Base-by-base conservation (phyloP, 2,888 invertebrate genomes). In the Coenonympha glycerion region DNA sequence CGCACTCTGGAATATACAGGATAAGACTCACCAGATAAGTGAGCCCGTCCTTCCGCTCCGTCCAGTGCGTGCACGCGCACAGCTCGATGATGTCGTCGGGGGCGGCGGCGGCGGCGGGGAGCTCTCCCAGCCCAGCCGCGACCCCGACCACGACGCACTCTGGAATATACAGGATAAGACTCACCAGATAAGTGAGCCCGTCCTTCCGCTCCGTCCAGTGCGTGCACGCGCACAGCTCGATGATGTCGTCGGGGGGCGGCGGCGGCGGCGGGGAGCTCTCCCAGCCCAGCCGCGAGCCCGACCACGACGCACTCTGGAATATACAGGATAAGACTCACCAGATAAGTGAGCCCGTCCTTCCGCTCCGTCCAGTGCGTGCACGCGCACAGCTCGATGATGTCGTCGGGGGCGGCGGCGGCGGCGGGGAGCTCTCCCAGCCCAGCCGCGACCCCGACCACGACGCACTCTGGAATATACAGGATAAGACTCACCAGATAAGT, bases 131-230 rank as follows among this genome's bases (percentile, higher is more conserved):
- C 93, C 92, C 55, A 94, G 88, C 34, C 95, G 91, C 0, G 51
- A 94, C 42, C 95, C 95, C 66, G 92, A 93, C 92, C 95, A 94
- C 53, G 95, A 95, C 69, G 92, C 92, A 63, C 93, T 93, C 91
- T 94, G 90, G 65, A 36, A 31, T 3, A 46, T 6, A n/a, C n/a
- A n/a, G n/a, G n/a, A n/a, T n/a, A n/a, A n/a, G n/a, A 62, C 90
- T 89, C 47, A 94, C 94, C 60, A 96, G 76, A 53, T 93, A 93
- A 1, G 93, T 89, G 3, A 99, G 90, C 11, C 98, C 99, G 65
- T 99, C 98, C 76, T 98, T 97, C 50, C 98, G 85, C 73, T 99
- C 98, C 28, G 95, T 93, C 97, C 98, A 97, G 69, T 95, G 95
- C 19, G 95, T 93, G 70, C 94, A 95, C 47, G 94, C 93, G 76